phyloP scores from a whole-genome alignment of 2,113 vertebrate genomes.

The Promerops cafer region DNA sequence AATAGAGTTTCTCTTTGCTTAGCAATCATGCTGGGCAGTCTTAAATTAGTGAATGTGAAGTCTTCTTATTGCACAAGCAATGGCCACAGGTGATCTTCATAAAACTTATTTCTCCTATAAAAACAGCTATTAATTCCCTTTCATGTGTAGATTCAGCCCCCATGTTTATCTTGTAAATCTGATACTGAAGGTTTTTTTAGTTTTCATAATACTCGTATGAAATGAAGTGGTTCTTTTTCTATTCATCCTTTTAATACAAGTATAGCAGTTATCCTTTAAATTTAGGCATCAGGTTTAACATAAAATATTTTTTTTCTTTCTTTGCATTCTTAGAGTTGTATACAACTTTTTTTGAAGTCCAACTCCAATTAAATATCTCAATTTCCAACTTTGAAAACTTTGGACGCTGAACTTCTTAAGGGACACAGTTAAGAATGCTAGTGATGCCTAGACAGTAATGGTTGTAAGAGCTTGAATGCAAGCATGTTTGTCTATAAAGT shows the following conservation, averaged over 20 bases:
- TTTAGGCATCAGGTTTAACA: not conserved
- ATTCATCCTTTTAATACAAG: not conserved
- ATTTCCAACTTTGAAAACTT: not conserved
- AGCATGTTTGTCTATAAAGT: not conserved
- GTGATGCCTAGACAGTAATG: not conserved
- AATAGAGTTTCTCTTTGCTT: not conserved
- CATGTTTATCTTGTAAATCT: not conserved
- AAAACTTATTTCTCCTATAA: not conserved
- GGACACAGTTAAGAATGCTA: not conserved
- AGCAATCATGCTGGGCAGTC: not conserved
- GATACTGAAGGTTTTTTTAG: not conserved
- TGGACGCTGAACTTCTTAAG: not conserved
- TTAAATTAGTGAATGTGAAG: rapidly evolving
- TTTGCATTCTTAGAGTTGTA: not conserved
- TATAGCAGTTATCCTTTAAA: not conserved
- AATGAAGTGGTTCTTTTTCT: not conserved
- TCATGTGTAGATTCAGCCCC: rapidly evolving
- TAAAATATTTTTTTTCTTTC: not conserved
- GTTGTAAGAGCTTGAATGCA: not conserved
- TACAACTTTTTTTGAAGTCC: not conserved
- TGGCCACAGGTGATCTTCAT: not conserved
- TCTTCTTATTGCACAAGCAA: not conserved
- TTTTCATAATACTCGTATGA: not conserved
- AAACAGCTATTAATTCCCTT: not conserved
- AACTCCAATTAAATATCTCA: not conserved